These are phyloP conservation scores for Enteromius paludinosus DNA, from an alignment of 2,797 vertebrate genomes.

Conservation along the genomic window DNA sequence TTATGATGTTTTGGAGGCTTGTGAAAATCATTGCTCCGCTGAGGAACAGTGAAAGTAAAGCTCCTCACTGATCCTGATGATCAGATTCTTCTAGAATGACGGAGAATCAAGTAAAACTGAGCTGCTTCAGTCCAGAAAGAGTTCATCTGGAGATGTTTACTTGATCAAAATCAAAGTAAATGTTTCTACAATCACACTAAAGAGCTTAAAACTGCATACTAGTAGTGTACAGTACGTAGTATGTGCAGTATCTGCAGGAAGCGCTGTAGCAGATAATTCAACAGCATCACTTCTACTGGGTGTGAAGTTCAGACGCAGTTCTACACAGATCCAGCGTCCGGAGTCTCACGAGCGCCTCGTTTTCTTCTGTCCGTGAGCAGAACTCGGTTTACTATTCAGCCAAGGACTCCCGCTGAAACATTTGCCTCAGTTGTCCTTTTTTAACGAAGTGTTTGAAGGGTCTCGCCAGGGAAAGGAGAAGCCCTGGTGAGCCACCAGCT, in stretches of 20 bases:
- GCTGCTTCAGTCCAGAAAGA: too few species aligned
- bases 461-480: constrained; percentile 62
- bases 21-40: too few species aligned
- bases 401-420: constrained; percentile 62
- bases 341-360: neutral
- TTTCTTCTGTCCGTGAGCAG: constrained; percentile 71
- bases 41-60: too few species aligned
- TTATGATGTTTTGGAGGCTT: too few species aligned
- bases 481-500: constrained; percentile 73
- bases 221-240: neutral
- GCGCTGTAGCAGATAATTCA: constrained; percentile 41
- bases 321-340: constrained; percentile 2
- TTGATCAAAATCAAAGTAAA: neutral
- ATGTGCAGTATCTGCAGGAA: neutral
- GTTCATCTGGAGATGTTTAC: neutral
- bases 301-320: neutral
- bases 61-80: neutral
- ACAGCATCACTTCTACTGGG: constrained; percentile 22
- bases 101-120: too few species aligned
- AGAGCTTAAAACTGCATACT: neutral
- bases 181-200: neutral
- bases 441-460: constrained; percentile 69
- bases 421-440: constrained; percentile 66
- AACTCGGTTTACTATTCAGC: constrained; percentile 76
- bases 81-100: too few species aligned